These are phyloP conservation scores for Sinosuthora webbiana DNA, from an alignment of 2,113 vertebrate species.

Conservation along the genomic window DNA sequence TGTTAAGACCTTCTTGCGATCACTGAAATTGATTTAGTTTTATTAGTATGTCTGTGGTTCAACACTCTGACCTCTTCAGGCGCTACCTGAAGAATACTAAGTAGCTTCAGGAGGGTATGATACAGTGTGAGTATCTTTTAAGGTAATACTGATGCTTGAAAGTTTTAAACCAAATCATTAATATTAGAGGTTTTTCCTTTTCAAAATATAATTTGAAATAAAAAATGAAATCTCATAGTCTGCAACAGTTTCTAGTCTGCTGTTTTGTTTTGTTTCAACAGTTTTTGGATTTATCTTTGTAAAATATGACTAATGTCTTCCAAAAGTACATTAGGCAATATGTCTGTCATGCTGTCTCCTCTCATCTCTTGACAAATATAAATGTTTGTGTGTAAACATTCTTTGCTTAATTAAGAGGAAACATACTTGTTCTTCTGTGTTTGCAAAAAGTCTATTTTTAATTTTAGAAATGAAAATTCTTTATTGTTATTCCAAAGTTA, in stretches of 20 bases:
- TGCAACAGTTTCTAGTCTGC: background rate
- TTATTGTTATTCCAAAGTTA: background rate
- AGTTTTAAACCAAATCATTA: background rate
- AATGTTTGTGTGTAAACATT: background rate
- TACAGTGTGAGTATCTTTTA: background rate
- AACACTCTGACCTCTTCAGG: background rate
- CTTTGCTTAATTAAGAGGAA: background rate
- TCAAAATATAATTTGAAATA: background rate
- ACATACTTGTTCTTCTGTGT: background rate
- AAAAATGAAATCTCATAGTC: background rate
- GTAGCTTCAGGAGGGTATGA: background rate
- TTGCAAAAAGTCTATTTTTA: background rate
- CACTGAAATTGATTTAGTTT: background rate
- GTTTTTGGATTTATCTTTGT: background rate
- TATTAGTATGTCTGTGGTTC: background rate
- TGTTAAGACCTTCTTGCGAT: background rate
- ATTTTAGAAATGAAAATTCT: background rate
- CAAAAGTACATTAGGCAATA: background rate
- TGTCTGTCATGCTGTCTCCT: background rate
- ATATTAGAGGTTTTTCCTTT: background rate
- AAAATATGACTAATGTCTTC: background rate
- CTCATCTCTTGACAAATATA: background rate
- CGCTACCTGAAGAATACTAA: background rate
- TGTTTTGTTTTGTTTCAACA: background rate
- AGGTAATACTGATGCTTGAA: background rate